These are phyloP conservation scores for Raphicerus campestris DNA, from an alignment of 2,113 vertebrate genomes.

Conservation along the genomic window DNA sequence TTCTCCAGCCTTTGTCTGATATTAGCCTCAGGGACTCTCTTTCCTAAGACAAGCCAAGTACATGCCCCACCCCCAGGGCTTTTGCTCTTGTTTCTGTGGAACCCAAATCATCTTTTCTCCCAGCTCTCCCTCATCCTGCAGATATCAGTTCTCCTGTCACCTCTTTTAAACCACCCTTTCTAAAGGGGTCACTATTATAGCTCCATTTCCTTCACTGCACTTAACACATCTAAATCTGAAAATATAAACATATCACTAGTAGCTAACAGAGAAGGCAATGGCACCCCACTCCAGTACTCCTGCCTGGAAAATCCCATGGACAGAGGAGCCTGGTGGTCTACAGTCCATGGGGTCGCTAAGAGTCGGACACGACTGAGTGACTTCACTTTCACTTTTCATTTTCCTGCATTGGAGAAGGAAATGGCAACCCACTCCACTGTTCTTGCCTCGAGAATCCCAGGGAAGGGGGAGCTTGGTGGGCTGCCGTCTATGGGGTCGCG, in stretches of 20 bases:
- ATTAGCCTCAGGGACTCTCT: neutral
- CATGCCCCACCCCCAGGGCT: neutral
- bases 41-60: neutral
- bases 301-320: too few relatives aligned
- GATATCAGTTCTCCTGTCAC: neutral
- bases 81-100: neutral
- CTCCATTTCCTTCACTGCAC: neutral
- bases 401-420: too few relatives aligned
- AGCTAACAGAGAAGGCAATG: too few relatives aligned
- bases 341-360: too few relatives aligned
- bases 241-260: neutral
- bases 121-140: neutral
- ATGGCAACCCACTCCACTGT: too few relatives aligned
- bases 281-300: too few relatives aligned
- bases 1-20: neutral
- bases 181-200: neutral
- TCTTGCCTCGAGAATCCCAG: too few relatives aligned
- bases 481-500: too few relatives aligned
- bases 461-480: too few relatives aligned
- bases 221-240: neutral
- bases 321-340: too few relatives aligned
- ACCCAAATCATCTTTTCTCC: neutral
- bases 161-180: neutral
- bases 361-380: too few relatives aligned
- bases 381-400: too few relatives aligned